These are phyloP conservation scores for Folsomia manolachei DNA, from an alignment of 2,888 invertebrate genomes.

Conservation along the genomic window DNA sequence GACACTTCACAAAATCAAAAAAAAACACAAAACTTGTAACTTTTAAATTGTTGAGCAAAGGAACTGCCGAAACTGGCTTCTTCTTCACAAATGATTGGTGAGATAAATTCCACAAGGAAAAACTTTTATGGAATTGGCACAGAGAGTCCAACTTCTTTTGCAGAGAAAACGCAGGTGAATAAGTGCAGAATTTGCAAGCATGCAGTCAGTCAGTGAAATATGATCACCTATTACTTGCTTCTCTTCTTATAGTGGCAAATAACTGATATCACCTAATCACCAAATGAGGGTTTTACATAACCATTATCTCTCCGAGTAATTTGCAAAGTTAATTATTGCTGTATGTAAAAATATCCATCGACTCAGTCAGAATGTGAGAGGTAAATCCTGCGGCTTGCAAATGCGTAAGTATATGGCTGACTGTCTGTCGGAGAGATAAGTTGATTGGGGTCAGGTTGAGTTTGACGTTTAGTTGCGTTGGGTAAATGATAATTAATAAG, in stretches of 20 bases:
- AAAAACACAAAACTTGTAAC: too few relatives aligned
- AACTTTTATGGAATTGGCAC: background rate
- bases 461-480: too few relatives aligned
- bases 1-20: background rate
- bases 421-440: background rate
- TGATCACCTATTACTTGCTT: background rate
- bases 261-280: constrained; percentile 7
- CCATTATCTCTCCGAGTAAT: background rate
- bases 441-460: constrained; percentile 8
- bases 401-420: background rate
- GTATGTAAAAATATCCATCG: background rate
- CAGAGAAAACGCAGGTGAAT: background rate
- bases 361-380: too few relatives aligned
- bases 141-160: background rate
- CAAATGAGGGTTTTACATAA: constrained; percentile 7
- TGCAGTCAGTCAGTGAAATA: background rate
- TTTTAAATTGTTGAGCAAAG: too few relatives aligned
- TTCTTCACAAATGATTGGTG: too few relatives aligned
- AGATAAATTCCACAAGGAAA: too few relatives aligned
- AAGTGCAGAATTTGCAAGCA: too few relatives aligned
- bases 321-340: constrained; percentile 8
- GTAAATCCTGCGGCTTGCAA: background rate
- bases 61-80: too few relatives aligned
- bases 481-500: constrained; percentile 1
- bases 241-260: background rate